These are phyloP conservation scores for Acinonyx jubatus DNA, from an alignment of 2,113 vertebrate genomes.

Conservation along the genomic window DNA sequence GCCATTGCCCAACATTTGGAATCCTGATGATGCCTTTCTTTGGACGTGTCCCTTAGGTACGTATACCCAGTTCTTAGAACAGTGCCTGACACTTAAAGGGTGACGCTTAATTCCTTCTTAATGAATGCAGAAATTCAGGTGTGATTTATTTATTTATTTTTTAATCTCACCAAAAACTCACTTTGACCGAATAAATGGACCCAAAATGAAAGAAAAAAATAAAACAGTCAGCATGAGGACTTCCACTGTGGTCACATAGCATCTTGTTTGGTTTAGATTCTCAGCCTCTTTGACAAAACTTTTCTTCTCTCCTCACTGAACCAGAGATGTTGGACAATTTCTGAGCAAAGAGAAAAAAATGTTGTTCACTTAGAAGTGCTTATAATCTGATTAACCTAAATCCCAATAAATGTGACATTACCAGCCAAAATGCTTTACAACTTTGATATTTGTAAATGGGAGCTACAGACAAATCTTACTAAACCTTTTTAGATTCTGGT, in stretches of 20 bases:
- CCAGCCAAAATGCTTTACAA: not conserved
- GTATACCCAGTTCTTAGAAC: not conserved
- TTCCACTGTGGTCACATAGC: not conserved
- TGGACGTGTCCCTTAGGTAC: not conserved
- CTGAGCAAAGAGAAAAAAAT: slow-evolving; percentile 10
- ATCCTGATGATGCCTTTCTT: not conserved
- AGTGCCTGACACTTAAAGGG: not conserved
- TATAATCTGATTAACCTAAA: not conserved
- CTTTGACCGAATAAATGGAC: not conserved
- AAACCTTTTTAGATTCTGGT: not conserved
- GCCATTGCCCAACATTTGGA: not conserved
- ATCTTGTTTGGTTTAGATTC: not conserved
- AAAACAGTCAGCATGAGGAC: not conserved
- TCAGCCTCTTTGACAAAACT: not conserved
- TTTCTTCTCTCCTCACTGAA: not conserved
- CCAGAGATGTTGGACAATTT: not conserved
- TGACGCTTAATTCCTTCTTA: not conserved
- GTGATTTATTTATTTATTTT: not conserved
- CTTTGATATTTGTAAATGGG: not conserved
- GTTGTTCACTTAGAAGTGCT: not conserved
- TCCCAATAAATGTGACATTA: not conserved
- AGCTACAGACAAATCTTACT: not conserved
- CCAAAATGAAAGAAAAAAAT: not conserved
- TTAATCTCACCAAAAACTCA: not conserved
- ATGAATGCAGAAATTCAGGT: not conserved